These are phyloP conservation scores for Amaurobius ferox DNA, from an alignment of 2,888 invertebrate genomes.

Conservation along the genomic window DNA sequence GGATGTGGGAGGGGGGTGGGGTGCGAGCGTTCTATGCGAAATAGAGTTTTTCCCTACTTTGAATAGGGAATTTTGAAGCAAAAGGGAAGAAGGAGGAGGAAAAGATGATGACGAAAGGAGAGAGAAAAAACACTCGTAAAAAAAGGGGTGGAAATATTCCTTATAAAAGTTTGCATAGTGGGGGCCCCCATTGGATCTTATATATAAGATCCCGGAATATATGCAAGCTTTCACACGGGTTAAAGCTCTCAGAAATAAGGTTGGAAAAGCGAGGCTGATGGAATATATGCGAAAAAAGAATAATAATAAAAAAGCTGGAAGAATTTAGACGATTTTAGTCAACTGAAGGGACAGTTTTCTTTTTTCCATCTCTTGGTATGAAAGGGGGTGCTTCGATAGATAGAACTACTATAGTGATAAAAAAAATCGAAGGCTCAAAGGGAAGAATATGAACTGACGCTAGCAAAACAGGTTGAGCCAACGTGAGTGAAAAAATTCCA, in stretches of 20 bases:
- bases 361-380: background rate
- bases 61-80: conserved; percentile 69
- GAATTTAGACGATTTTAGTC: conserved; percentile 72
- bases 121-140: conserved; percentile 28
- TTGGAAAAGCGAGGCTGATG: conserved; percentile 38
- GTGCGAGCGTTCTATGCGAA: conserved; percentile 63
- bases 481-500: conserved; percentile 27
- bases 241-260: conserved; percentile 70
- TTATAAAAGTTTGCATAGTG: conserved; percentile 66
- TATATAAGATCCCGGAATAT: conserved; percentile 57
- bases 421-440: background rate
- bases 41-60: conserved; percentile 72
- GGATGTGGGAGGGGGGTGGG: background rate
- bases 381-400: conserved; percentile 24
- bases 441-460: conserved; percentile 10
- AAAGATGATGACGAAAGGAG: conserved; percentile 65
- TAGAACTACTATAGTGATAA: conserved; percentile 20
- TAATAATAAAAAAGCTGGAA: conserved; percentile 46
- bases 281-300: conserved; percentile 54
- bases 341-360: conserved; percentile 54
- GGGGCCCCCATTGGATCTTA: conserved; percentile 42
- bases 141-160: conserved; percentile 18
- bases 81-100: conserved; percentile 51
- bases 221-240: conserved; percentile 69
- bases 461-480: conserved; percentile 66